These are phyloP conservation scores for Tupaia chinensis DNA, from an alignment of 2,113 vertebrate species.

Conservation along the genomic window DNA sequence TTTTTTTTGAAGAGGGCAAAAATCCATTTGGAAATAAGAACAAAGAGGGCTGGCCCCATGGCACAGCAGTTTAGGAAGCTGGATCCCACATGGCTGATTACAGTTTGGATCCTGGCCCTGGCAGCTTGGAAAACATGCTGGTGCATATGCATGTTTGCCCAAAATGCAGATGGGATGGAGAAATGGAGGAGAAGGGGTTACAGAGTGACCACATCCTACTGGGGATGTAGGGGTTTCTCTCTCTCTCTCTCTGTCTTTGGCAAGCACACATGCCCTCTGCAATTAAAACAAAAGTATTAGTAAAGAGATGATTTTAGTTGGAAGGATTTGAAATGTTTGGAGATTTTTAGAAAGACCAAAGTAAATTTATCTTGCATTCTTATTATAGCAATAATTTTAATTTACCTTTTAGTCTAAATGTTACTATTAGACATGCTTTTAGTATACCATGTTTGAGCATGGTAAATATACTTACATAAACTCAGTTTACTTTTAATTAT, in stretches of 20 bases:
- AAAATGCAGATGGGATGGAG: too few species aligned
- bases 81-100: too few species aligned
- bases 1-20: background rate
- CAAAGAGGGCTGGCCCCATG: background rate
- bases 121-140: too few species aligned
- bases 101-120: too few species aligned
- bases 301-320: background rate
- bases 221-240: too few species aligned
- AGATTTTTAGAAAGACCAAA: background rate
- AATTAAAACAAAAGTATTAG: background rate
- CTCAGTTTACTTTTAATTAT: background rate
- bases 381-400: conserved; percentile 25
- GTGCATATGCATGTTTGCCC: too few species aligned
- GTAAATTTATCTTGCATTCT: conserved; percentile 31
- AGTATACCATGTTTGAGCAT: background rate
- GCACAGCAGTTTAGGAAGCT: too few species aligned
- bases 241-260: too few species aligned
- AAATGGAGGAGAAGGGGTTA: too few species aligned
- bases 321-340: background rate
- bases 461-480: background rate
- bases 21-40: background rate
- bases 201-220: too few species aligned
- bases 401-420: background rate
- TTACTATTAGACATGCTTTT: background rate
- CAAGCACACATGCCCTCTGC: too few species aligned